A percentile compares a stretch with the other conserved stretches of the same genome.
Evolutionary conservation across 1,140 invertebrate species (phyloP).

Genomic region (Diprion similis): DNA sequence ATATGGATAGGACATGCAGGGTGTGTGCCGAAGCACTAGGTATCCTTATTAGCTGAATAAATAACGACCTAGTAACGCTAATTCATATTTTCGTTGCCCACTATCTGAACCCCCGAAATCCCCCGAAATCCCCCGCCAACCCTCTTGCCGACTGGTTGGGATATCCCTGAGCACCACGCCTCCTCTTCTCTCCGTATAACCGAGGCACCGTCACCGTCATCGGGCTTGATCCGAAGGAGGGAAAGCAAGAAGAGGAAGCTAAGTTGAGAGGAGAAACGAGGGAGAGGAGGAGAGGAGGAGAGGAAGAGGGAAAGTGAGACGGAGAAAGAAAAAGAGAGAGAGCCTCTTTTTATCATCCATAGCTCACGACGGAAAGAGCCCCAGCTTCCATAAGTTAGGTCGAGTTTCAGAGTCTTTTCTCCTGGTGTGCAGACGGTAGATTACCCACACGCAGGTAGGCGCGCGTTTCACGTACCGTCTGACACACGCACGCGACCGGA

Average conservation of each 20-base stretch:
- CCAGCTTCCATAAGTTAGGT: constrained; percentile 18
- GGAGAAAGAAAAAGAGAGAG: neutral
- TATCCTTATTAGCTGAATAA: neutral
- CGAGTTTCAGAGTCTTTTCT: constrained; percentile 16
- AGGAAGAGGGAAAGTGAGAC: neutral
- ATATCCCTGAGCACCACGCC: neutral
- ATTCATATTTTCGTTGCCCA: constrained; percentile 27
- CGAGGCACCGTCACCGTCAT: neutral
- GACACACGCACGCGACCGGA: constrained; percentile 11
- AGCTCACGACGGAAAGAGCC: constrained; percentile 14
- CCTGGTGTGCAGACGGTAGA: neutral
- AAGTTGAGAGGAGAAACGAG: neutral
- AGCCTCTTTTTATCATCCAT: neutral
- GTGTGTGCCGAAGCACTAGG: no score
- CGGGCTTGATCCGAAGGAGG: neutral
- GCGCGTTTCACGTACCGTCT: neutral
- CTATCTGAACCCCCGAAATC: neutral
- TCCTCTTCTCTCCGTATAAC: constrained; percentile 8
- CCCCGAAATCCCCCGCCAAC: no score
- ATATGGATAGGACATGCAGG: no score
- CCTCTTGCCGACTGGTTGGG: no score
- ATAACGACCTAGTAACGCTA: constrained; percentile 33
- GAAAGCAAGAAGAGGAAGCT: neutral
- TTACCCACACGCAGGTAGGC: neutral
- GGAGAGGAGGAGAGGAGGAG: neutral